phyloP scores from a whole-genome alignment of 2,113 vertebrate species.

The Poeciliopsis turrubarensis region DNA sequence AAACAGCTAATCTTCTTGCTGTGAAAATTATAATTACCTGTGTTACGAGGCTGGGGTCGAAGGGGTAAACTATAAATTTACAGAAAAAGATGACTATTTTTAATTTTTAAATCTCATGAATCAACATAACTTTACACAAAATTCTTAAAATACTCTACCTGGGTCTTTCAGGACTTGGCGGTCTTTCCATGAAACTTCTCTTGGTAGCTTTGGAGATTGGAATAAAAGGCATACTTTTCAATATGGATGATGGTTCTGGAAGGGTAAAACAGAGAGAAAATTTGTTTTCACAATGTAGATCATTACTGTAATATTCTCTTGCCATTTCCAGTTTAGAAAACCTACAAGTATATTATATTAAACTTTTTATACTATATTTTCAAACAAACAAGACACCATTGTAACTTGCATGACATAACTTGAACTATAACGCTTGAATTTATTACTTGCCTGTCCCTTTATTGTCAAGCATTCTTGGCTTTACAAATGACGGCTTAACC shows the following conservation, averaged over 20 bases:
- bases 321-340: background rate
- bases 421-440: fast-evolving
- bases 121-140: background rate
- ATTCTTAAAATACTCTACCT: slow-evolving; percentile 59
- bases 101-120: background rate
- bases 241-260: slow-evolving; percentile 68
- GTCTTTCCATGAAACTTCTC: slow-evolving; percentile 82
- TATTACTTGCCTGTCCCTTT: slow-evolving; percentile 75
- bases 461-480: slow-evolving; percentile 82
- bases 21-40: slow-evolving; percentile 61
- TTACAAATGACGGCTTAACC: slow-evolving; percentile 94
- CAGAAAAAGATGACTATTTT: slow-evolving; percentile 2
- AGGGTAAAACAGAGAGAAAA: slow-evolving; percentile 12
- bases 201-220: slow-evolving; percentile 85
- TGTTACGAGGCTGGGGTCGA: slow-evolving; percentile 73
- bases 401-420: background rate
- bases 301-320: background rate
- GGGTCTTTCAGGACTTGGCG: slow-evolving; percentile 78
- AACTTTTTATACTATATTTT: background rate
- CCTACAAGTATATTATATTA: background rate
- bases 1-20: background rate
- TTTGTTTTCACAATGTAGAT: background rate
- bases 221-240: slow-evolving; percentile 79
- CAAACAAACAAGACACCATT: background rate
- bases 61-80: slow-evolving; percentile 74